phyloP scores from a whole-genome alignment of 2,888 invertebrate genomes.

The Ormyrus labotus region DNA sequence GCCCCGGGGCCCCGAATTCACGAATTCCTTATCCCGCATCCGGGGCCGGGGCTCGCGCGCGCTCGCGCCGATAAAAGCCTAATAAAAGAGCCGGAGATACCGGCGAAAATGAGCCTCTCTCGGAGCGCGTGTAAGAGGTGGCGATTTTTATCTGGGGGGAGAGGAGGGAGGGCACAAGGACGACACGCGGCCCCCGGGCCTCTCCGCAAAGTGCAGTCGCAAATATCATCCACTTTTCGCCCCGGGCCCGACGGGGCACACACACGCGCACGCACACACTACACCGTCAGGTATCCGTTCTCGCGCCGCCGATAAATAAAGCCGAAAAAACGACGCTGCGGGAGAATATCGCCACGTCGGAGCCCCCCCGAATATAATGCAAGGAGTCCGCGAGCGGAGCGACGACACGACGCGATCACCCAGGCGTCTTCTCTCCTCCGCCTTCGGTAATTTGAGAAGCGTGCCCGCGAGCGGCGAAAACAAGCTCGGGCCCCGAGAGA shows the following conservation, averaged over 20 bases:
- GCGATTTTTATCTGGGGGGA: conserved; percentile 44
- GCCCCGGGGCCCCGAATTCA: conserved; percentile 37
- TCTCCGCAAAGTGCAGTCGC: conserved; percentile 38
- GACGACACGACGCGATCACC: conserved; percentile 18
- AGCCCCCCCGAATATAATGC: conserved; percentile 3
- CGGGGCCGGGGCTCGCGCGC: background rate
- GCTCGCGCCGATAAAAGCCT: conserved; percentile 26
- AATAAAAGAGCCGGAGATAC: conserved; percentile 13
- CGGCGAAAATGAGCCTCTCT: background rate
- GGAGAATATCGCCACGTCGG: background rate
- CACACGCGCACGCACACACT: background rate
- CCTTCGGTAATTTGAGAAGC: conserved; percentile 62
- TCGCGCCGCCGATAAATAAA: conserved; percentile 13
- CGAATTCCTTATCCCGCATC: conserved; percentile 46
- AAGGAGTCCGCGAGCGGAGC: conserved; percentile 18
- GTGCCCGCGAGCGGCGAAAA: conserved; percentile 57
- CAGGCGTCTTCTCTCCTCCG: conserved; percentile 49
- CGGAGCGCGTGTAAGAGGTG: background rate
- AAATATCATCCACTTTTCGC: conserved; percentile 1
- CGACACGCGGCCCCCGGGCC: conserved; percentile 11
- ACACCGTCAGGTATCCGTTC: background rate
- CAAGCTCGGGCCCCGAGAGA: background rate
- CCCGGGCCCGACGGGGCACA: background rate
- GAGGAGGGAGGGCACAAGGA: conserved; percentile 13
- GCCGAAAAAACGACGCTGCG: background rate